Conservation (phyloP, 2,888 invertebrate genomes). For the Eumerus sabulonum region DNA sequence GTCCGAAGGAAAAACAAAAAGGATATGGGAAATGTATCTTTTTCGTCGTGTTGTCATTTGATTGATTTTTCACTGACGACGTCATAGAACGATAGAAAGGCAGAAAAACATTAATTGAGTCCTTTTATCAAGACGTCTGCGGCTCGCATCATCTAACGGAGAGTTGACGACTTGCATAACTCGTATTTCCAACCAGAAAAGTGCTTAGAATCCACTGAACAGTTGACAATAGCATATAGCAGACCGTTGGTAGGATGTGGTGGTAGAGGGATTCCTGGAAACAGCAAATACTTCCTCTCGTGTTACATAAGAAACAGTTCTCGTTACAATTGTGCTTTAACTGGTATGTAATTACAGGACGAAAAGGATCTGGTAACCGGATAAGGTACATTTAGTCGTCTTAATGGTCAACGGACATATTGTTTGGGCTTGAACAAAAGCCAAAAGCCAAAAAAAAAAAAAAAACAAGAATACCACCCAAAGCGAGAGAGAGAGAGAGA, state of each 20-base stretch:
- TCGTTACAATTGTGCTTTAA: no score
- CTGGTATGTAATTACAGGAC: constrained; percentile 50
- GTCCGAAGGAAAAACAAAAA: background rate
- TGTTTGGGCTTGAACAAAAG: constrained; percentile 19
- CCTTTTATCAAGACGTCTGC: constrained; percentile 43
- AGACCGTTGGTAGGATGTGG: no score
- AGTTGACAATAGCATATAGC: no score
- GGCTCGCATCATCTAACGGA: constrained; percentile 21
- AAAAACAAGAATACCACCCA: constrained; percentile 5
- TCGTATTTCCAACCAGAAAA: constrained; percentile 36
- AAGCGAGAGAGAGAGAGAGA: no score
- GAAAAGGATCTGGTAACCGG: constrained; percentile 13
- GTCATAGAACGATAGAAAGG: constrained; percentile 1
- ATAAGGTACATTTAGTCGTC: constrained; percentile 30
- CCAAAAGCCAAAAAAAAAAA: constrained; percentile 1
- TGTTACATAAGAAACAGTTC: constrained; percentile 4
- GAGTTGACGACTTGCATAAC: constrained; percentile 62
- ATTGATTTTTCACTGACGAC: constrained; percentile 60
- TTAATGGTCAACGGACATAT: constrained; percentile 28
- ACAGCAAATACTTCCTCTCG: no score
- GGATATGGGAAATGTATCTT: background rate
- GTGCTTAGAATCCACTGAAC: no score
- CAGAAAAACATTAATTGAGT: constrained; percentile 28
- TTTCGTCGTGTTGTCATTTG: constrained; percentile 13
- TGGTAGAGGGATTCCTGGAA: no score